phyloP scores from a whole-genome alignment of 2,888 invertebrate species.

The Chydorus sphaericus region DNA sequence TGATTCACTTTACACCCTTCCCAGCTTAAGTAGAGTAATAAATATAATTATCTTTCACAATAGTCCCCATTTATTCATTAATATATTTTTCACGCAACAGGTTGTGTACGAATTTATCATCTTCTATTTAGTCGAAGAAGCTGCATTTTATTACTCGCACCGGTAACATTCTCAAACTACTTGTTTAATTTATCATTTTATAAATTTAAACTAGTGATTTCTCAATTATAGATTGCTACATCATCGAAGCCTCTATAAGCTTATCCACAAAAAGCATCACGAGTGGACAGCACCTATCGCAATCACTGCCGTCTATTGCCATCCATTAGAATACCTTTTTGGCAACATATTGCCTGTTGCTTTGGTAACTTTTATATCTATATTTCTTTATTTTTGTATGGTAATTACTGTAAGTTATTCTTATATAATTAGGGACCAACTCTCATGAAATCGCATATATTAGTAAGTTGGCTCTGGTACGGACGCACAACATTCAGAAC shows the following conservation, averaged over 20 bases:
- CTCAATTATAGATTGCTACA: constrained; percentile 47
- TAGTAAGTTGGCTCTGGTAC: constrained; percentile 61
- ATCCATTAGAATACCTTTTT: constrained; percentile 57
- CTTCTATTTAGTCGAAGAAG: constrained; percentile 63
- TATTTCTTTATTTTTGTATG: no score
- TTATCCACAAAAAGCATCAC: constrained; percentile 72
- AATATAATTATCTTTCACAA: no score
- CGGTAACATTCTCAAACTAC: no score
- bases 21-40: no score
- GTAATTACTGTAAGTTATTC: no score
- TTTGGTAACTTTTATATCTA: constrained; percentile 27
- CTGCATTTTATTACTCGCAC: constrained; percentile 72
- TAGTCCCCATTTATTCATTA: no score
- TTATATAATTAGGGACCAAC: no score
- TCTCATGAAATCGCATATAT: constrained; percentile 58
- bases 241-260: constrained; percentile 54
- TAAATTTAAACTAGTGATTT: neutral
- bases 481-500: constrained; percentile 60
- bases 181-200: neutral
- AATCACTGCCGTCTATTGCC: constrained; percentile 61
- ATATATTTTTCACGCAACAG: constrained; percentile 28
- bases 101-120: constrained; percentile 56
- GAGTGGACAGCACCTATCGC: constrained; percentile 79
- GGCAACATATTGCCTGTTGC: constrained; percentile 63
- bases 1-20: no score